phyloP scores from a whole-genome alignment of 2,888 invertebrate species.

The Lepidocyrtinus sp. region DNA sequence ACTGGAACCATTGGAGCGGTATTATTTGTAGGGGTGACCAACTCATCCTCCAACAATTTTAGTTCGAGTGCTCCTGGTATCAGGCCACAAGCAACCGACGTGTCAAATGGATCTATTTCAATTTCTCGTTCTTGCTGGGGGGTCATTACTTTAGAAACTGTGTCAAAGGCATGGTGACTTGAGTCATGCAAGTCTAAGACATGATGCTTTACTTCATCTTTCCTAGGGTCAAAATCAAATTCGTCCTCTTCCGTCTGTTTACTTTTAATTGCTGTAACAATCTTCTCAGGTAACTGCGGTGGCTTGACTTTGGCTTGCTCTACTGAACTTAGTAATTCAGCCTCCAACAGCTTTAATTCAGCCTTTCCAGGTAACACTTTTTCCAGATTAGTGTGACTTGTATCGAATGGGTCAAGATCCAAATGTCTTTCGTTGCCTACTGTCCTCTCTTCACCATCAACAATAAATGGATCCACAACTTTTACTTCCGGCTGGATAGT shows the following conservation, averaged over 20 bases:
- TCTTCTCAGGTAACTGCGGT: conserved; percentile 40
- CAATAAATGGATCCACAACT: conserved; percentile 71
- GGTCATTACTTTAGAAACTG: conserved; percentile 50
- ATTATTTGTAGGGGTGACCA: conserved; percentile 72
- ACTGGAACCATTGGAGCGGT: background rate
- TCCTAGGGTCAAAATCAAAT: conserved; percentile 69
- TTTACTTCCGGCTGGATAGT: conserved; percentile 36
- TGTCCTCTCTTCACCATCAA: background rate
- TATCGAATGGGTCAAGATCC: conserved; percentile 90
- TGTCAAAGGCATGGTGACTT: conserved; percentile 5
- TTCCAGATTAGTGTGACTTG: conserved; percentile 83
- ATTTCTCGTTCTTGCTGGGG: conserved; percentile 71
- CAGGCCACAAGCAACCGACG: conserved; percentile 80
- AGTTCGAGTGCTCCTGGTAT: conserved; percentile 85
- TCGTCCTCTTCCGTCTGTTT: conserved; percentile 55
- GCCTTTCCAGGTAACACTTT: conserved; percentile 83
- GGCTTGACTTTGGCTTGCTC: conserved; percentile 73
- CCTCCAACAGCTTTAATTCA: conserved; percentile 84
- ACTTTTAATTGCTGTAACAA: conserved; percentile 27
- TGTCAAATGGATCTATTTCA: conserved; percentile 86
- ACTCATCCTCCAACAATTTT: conserved; percentile 81
- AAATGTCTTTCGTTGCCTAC: conserved; percentile 70
- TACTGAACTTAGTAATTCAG: conserved; percentile 77
- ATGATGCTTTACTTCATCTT: conserved; percentile 60
- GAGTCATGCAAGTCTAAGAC: conserved; percentile 54